These are phyloP conservation scores for Camptogramma bilineatum DNA, from an alignment of 2,888 invertebrate genomes.

Conservation along the genomic window DNA sequence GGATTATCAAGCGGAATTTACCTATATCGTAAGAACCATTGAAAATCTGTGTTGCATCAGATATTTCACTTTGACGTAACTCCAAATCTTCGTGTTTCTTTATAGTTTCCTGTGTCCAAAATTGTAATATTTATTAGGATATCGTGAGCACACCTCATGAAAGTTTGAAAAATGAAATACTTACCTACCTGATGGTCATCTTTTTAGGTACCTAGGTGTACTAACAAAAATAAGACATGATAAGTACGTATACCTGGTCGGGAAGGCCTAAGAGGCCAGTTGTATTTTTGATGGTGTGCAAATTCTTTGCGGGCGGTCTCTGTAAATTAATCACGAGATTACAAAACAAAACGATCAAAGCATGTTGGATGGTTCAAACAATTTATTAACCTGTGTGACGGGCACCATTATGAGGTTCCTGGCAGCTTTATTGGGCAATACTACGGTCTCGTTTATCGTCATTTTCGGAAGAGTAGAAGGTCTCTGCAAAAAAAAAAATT, in stretches of 20 bases:
- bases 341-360: slow-evolving; percentile 15
- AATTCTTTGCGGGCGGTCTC: slow-evolving; percentile 42
- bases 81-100: slow-evolving; percentile 62
- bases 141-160: background rate
- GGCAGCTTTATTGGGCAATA: slow-evolving; percentile 38
- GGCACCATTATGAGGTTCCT: slow-evolving; percentile 56
- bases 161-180: no score
- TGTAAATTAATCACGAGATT: slow-evolving; percentile 36
- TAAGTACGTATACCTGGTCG: slow-evolving; percentile 53
- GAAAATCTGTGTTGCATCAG: slow-evolving; percentile 35
- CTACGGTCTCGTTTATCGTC: slow-evolving; percentile 37
- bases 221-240: background rate
- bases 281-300: slow-evolving; percentile 34
- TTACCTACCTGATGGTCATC: no score
- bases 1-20: slow-evolving; percentile 28
- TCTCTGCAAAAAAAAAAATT: slow-evolving; percentile 45
- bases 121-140: background rate
- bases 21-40: slow-evolving; percentile 52
- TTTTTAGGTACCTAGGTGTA: background rate
- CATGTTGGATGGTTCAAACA: background rate
- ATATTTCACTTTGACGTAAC: slow-evolving; percentile 47
- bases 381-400: slow-evolving; percentile 47
- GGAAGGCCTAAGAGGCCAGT: slow-evolving; percentile 53
- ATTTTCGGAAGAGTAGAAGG: slow-evolving; percentile 52
- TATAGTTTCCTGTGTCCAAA: slow-evolving; percentile 58